Evolutionary conservation across 2,888 invertebrate genomes (phyloP).

Genomic region (Andrena praecox): DNA sequence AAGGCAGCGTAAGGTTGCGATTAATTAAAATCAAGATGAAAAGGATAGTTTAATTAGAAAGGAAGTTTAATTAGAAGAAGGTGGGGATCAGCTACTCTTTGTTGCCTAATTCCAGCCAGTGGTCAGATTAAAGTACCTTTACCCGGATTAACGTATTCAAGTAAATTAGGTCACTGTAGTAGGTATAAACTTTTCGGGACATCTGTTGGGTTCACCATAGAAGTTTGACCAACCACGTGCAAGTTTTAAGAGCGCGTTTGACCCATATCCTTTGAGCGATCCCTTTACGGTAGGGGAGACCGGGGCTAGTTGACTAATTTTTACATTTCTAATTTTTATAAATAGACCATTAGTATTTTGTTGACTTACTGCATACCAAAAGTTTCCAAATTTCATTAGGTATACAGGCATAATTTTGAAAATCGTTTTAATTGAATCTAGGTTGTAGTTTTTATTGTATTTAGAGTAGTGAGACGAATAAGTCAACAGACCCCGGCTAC

Average conservation of each 20-base stretch:
- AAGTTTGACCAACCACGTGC: slow-evolving; percentile 35
- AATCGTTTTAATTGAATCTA: no score
- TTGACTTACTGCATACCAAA: no score
- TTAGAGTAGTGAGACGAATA: no score
- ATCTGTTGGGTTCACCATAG: slow-evolving; percentile 23
- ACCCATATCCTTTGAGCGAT: slow-evolving; percentile 40
- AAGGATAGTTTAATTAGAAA: background rate
- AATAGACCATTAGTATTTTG: no score
- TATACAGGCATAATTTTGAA: no score
- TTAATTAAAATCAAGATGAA: background rate
- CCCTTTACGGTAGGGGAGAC: background rate
- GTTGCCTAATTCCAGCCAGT: background rate
- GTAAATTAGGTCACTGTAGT: slow-evolving; percentile 24
- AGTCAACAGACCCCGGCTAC: no score
- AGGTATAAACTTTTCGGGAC: slow-evolving; percentile 32
- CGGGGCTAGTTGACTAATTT: no score
- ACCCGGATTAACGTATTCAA: slow-evolving; percentile 25
- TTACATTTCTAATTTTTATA: no score
- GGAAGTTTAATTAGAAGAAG: background rate
- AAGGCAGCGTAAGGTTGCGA: background rate
- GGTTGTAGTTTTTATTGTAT: no score
- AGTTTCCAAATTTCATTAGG: no score
- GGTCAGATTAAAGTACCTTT: slow-evolving; percentile 17
- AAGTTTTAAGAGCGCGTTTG: slow-evolving; percentile 52
- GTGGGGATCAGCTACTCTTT: background rate